A percentile compares a stretch with the other conserved stretches of the same genome.
Conservation (phyloP, 2,797 vertebrate genomes). For the Orestias chungarensis region DNA sequence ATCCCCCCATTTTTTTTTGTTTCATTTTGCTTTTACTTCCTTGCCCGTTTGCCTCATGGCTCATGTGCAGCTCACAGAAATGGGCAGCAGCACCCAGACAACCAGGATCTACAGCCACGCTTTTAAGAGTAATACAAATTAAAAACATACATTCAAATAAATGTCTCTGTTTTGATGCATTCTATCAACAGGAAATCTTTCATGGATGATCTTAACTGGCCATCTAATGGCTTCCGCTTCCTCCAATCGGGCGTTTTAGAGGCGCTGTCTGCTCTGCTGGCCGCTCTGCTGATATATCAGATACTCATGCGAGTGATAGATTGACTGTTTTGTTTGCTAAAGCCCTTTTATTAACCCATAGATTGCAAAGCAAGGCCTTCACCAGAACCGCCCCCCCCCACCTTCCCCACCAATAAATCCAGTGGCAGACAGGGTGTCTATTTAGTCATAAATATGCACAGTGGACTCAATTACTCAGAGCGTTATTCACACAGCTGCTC, state of each 20-base stretch:
- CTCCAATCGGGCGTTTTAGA: slow-evolving; percentile 24
- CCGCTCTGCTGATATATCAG: slow-evolving; percentile 42
- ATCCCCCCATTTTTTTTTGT: too few species aligned
- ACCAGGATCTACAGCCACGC: not conserved
- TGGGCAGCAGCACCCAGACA: not conserved
- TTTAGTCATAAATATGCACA: slow-evolving; percentile 76
- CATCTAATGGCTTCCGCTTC: slow-evolving; percentile 12
- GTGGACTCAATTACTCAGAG: slow-evolving; percentile 66
- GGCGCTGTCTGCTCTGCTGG: slow-evolving; percentile 30
- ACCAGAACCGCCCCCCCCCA: slow-evolving; percentile 64
- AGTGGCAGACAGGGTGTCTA: slow-evolving; percentile 49
- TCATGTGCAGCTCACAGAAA: not conserved
- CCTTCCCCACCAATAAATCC: slow-evolving; percentile 67
- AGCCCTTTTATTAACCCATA: slow-evolving; percentile 73
- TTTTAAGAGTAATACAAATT: not conserved
- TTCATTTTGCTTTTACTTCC: too few species aligned
- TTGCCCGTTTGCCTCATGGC: not conserved
- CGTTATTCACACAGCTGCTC: slow-evolving; percentile 44
- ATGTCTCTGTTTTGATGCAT: not conserved
- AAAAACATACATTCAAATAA: not conserved
- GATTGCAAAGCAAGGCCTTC: slow-evolving; percentile 45
- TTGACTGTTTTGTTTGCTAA: slow-evolving; percentile 66
- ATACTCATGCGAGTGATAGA: slow-evolving; percentile 60
- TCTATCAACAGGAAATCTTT: not conserved
- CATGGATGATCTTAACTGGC: not conserved